These are phyloP conservation scores for Manis pentadactyla DNA, from an alignment of 2,797 vertebrate species.

Conservation along the genomic window DNA sequence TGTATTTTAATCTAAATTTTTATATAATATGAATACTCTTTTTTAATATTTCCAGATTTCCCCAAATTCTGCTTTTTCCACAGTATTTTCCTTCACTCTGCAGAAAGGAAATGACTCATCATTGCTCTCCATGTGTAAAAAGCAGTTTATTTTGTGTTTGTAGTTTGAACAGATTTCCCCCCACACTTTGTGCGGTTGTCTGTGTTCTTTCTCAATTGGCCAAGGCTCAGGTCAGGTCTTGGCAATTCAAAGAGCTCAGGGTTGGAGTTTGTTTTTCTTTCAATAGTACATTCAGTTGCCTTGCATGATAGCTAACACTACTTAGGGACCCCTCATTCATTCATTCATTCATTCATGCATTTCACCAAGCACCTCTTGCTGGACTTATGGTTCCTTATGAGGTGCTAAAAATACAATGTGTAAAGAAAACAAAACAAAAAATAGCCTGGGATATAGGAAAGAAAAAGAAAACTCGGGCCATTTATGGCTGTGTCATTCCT, in stretches of 20 bases:
- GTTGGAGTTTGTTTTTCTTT: background rate
- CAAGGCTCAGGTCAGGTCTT: background rate
- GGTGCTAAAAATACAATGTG: background rate
- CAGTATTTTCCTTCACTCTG: background rate
- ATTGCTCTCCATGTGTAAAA: background rate
- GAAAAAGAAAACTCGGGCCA: background rate
- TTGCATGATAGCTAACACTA: background rate
- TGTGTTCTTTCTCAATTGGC: background rate
- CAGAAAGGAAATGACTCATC: background rate
- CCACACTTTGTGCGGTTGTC: background rate
- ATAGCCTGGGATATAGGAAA: background rate
- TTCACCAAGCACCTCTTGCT: background rate
- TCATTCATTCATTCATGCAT: background rate
- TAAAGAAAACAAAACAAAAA: background rate
- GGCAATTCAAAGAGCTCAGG: background rate
- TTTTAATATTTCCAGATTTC: background rate
- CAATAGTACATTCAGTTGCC: background rate
- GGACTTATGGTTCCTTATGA: background rate
- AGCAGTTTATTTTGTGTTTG: background rate
- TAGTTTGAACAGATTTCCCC: background rate
- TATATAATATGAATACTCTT: background rate
- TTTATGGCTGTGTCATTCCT: background rate
- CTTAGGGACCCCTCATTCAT: background rate
- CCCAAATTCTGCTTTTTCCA: background rate
- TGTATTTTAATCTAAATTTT: background rate